Evolutionary conservation across 1,140 invertebrate species (phyloP).

Genomic region (Cydia splendana): DNA sequence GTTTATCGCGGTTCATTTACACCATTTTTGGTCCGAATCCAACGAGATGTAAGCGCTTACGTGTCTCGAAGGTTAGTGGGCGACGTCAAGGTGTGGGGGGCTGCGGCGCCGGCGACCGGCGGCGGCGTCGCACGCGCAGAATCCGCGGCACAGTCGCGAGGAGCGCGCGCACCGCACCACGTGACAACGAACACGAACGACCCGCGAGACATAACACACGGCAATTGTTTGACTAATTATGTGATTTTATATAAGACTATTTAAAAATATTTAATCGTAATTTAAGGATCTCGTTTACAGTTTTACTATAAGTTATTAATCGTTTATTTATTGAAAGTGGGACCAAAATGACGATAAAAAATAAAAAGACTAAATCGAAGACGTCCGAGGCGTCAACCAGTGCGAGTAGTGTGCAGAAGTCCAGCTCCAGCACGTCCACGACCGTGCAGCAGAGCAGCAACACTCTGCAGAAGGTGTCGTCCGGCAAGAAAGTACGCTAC

Average conservation of each 20-base stretch:
- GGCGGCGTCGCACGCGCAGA: constrained; percentile 47
- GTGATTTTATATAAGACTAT: constrained; percentile 52
- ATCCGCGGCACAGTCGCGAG: constrained; percentile 69
- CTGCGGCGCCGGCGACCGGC: constrained; percentile 43
- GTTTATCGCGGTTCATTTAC: constrained; percentile 45
- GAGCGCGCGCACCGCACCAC: constrained; percentile 63
- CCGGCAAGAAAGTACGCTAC: constrained; percentile 77
- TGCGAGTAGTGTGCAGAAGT: constrained; percentile 73
- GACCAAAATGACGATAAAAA: constrained; percentile 78
- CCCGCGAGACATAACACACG: constrained; percentile 69
- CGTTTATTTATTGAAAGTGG: constrained; percentile 49
- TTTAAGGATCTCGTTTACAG: constrained; percentile 66
- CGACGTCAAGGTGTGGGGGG: constrained; percentile 64
- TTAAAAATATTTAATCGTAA: constrained; percentile 65
- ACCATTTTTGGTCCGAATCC: constrained; percentile 75
- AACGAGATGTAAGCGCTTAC: constrained; percentile 74
- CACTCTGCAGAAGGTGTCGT: constrained; percentile 73
- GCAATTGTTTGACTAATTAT: constrained; percentile 70
- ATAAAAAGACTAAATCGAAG: constrained; percentile 78
- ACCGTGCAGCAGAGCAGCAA: constrained; percentile 68
- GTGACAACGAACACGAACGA: constrained; percentile 74
- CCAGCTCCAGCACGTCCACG: constrained; percentile 64
- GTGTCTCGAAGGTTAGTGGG: constrained; percentile 74
- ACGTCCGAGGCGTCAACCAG: constrained; percentile 64
- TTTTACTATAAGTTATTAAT: constrained; percentile 46